Percentiles rank a stretch among this genome's conserved stretches.
phyloP scores from a whole-genome alignment of 2,113 vertebrate genomes.

The Actenoides hombroni region DNA sequence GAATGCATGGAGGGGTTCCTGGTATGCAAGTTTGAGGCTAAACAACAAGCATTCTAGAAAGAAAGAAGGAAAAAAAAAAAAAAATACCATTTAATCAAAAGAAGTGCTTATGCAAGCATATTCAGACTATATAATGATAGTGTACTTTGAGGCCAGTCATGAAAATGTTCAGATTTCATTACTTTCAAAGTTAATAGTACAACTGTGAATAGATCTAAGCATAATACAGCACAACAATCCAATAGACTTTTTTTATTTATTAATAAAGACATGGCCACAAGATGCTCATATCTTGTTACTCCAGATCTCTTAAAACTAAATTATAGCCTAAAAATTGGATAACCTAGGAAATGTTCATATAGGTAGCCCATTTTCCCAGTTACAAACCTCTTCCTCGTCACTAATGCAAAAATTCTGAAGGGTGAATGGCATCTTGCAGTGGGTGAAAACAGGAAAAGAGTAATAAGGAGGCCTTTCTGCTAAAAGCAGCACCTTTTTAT shows the following conservation, averaged over 20 bases:
- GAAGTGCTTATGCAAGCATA: slow-evolving; percentile 34
- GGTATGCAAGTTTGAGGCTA: not conserved
- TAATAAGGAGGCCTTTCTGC: not conserved
- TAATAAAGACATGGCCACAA: not conserved
- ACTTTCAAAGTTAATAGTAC: slow-evolving; percentile 62
- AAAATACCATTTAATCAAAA: not conserved
- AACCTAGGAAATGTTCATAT: not conserved
- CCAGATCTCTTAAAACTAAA: not conserved
- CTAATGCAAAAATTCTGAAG: not conserved
- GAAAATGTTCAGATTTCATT: slow-evolving; percentile 53
- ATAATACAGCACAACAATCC: slow-evolving; percentile 49
- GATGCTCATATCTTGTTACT: slow-evolving; percentile 16
- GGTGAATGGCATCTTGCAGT: not conserved
- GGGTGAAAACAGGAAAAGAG: not conserved
- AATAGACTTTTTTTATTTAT: slow-evolving; percentile 24
- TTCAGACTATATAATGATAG: not conserved
- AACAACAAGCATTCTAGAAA: not conserved
- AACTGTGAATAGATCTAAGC: slow-evolving; percentile 15
- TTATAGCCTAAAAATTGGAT: slow-evolving; percentile 44
- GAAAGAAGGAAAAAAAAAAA: not conserved
- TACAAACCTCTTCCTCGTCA: not conserved
- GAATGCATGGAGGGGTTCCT: not conserved
- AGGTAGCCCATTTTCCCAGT: not conserved
- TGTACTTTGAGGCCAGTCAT: slow-evolving; percentile 28
- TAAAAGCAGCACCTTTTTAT: not conserved